Evolutionary conservation across 2,797 vertebrate species (phyloP), one percentile per base, ranked within the genome.

Genomic region (Trichosurus vulpecula): DNA sequence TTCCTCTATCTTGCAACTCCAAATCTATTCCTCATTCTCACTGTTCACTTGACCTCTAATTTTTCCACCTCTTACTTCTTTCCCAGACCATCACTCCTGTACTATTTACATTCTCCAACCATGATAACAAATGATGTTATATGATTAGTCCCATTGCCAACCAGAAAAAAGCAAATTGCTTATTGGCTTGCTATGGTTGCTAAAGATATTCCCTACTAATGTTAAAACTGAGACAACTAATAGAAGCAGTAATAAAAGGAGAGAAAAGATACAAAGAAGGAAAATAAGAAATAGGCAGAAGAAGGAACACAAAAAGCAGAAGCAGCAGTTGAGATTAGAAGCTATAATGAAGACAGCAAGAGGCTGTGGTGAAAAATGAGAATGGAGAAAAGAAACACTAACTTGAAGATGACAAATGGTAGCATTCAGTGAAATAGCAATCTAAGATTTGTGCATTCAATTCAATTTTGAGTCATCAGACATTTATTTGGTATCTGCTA

Each of bases 271-370:
- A 61, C 58, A 61, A 61, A 35, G 31, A 61, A 61, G 13, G 9
- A 58, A 58, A 58, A 58, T 58, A 11, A 30, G 57, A 61, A 61
- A 35, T 22, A 87, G n/a, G 12, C 61, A 91, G 93, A 31, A 58
- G 57, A 66, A 47, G 35, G 93, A 95, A 58, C 30, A 96, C 27
- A 92, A 92, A 16, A 31, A 93, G 35, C 30, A 87, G 52, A 93
- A 56, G 92, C 8, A 35, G 91, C 19, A 96, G 90, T 52, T 96
- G 52, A 95, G 54, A 93, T 61, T 41, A 30, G 52, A 89, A 95
- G 52, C 19, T 90, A 90, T 90, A 5, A 31, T 93, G 52, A 92
- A 92, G 87, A 94, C 54, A 94, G 54, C 35, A 66, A 66, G 14
- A n/a, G 61, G 35, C 35, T n/a, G 13, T 54, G 93, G 54, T 93